A percentile compares a stretch with the other conserved stretches of the same genome.
These are phyloP conservation scores for Dicaeum eximium DNA, from an alignment of 2,113 vertebrate genomes.

Conservation along the genomic window DNA sequence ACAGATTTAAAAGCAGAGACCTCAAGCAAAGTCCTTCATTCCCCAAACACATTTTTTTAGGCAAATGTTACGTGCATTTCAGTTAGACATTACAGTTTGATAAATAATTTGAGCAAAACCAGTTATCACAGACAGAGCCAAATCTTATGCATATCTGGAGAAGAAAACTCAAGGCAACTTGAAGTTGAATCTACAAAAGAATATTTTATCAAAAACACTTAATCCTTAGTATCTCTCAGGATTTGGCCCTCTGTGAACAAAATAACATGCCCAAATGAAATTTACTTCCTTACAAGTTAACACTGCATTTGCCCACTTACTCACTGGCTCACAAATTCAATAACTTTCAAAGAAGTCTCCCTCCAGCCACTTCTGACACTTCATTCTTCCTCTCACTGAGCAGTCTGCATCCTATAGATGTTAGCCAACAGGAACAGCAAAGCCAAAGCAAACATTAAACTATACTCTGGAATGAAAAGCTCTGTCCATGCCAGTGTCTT, in stretches of 20 bases:
- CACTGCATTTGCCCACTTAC: neutral
- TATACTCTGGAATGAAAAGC: neutral
- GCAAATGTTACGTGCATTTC: neutral
- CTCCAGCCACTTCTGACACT: conserved; percentile 19
- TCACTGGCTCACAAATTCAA: neutral
- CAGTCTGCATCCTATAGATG: neutral
- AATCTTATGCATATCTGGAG: neutral
- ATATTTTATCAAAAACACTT: conserved; percentile 33
- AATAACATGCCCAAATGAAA: neutral
- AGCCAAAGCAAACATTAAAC: conserved; percentile 15
- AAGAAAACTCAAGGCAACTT: conserved; percentile 8
- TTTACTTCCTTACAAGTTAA: neutral
- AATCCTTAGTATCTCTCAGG: conserved; percentile 11
- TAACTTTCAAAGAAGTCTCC: neutral
- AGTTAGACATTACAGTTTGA: conserved; percentile 37
- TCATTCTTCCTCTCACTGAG: conserved; percentile 24
- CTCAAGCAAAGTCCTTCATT: conserved; percentile 37
- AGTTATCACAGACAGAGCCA: neutral
- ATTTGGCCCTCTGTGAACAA: neutral
- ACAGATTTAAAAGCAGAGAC: conserved; percentile 53
- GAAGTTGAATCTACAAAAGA: neutral
- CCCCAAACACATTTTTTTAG: conserved; percentile 4
- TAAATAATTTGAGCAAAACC: conserved; percentile 45
- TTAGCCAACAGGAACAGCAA: conserved; percentile 6
- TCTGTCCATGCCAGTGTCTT: neutral